These are phyloP conservation scores for Drosophila navojoa DNA, from an alignment of 1,140 invertebrate species.

Conservation along the genomic window DNA sequence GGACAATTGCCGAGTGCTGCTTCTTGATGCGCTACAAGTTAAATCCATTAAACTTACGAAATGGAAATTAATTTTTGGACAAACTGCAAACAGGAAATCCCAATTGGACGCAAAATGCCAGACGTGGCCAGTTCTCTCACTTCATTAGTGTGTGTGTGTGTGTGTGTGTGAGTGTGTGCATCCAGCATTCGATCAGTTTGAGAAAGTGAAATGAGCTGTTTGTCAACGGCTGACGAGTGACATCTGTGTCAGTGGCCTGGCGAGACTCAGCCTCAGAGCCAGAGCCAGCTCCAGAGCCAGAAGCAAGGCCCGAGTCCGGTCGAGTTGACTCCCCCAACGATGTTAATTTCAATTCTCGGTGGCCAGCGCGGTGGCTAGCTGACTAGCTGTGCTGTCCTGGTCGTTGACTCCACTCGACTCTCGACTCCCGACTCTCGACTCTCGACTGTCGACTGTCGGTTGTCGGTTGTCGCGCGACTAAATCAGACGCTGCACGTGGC, in stretches of 20 bases:
- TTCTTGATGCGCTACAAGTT: slow-evolving; percentile 66
- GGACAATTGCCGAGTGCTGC: slow-evolving; percentile 1
- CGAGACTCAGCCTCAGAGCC: not conserved
- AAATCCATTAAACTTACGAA: slow-evolving; percentile 74
- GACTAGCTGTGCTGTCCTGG: slow-evolving; percentile 33
- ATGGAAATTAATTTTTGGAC: slow-evolving; percentile 71
- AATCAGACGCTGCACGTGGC: slow-evolving; percentile 72
- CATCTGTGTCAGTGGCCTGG: slow-evolving; percentile 46
- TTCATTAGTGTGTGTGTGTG: not conserved
- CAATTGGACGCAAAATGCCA: not conserved
- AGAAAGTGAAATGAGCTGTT: slow-evolving; percentile 71
- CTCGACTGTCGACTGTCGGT: not conserved
- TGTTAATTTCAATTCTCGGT: slow-evolving; percentile 71
- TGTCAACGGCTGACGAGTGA: slow-evolving; percentile 46
- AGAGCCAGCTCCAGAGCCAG: not conserved
- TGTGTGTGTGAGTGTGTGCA: not conserved
- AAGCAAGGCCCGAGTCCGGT: not conserved
- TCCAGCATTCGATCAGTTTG: slow-evolving; percentile 38
- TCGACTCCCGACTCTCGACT: not conserved
- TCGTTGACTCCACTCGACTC: slow-evolving; percentile 53
- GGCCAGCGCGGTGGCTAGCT: slow-evolving; percentile 7
- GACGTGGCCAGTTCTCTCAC: not conserved
- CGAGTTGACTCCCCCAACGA: slow-evolving; percentile 25
- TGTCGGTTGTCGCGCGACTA: slow-evolving; percentile 41
- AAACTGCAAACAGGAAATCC: slow-evolving; percentile 40